A percentile compares a stretch with the other conserved stretches of the same genome.
Evolutionary conservation across 2,888 invertebrate species (phyloP).

Genomic region (Drosophila kambysellisi): DNA sequence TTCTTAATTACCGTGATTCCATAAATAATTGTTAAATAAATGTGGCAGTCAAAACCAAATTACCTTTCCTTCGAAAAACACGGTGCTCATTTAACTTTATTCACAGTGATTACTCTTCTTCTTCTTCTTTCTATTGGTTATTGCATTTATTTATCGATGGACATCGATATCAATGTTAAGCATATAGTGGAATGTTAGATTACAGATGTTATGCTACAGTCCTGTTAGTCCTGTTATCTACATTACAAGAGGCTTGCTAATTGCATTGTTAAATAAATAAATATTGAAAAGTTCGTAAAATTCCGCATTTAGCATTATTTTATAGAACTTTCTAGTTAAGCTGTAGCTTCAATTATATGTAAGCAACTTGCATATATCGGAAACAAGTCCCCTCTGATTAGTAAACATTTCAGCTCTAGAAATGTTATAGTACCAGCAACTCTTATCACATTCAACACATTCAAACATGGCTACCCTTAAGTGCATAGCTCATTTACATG

Average conservation of each 20-base stretch:
- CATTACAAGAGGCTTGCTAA: background rate
- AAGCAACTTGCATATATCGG: background rate
- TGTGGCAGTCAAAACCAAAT: no score
- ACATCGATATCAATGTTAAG: no score
- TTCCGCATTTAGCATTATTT: background rate
- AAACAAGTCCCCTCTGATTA: background rate
- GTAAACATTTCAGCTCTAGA: slow-evolving; percentile 1
- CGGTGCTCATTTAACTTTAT: no score
- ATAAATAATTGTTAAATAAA: background rate
- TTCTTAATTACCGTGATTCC: background rate
- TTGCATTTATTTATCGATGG: no score
- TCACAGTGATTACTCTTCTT: no score
- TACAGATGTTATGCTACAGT: no score
- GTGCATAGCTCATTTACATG: slow-evolving; percentile 24
- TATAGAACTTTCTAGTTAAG: background rate
- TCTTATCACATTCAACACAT: background rate
- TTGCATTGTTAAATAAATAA: background rate
- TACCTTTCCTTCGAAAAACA: no score
- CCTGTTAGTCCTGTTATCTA: no score
- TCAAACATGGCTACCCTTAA: slow-evolving; percentile 1
- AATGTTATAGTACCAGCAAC: slow-evolving; percentile 1
- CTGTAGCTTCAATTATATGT: background rate
- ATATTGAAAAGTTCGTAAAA: background rate
- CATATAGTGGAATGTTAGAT: no score
- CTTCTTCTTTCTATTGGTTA: no score